Base-by-base conservation (phyloP, 2,888 invertebrate species). In the Coelogynopora nodosa region DNA sequence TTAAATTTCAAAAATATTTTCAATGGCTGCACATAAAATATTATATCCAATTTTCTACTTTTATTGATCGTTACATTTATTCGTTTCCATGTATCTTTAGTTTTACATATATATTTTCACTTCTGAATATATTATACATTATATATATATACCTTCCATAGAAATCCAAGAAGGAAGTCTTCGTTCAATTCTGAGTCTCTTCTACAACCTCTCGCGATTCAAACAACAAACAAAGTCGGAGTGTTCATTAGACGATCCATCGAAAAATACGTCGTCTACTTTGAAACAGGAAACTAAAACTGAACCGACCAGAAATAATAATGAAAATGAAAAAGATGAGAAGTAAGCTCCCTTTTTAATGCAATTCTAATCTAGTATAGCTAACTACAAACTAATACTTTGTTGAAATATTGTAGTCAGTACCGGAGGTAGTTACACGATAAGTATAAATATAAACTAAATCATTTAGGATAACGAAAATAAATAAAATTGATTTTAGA, bases 141-240 rank as follows among this genome's bases (percentile, higher is more conserved):
- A n/a, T n/a, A n/a, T n/a, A n/a, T n/a, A n/a, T n/a, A n/a, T n/a
- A n/a, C n/a, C n/a, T 26, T 88, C 89, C 89, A 31, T 90, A 93
- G 98, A 98, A 93, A 95, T 98, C 90, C 94, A 96, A 90, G 96
- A 97, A 91, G 98, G 98, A 67, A 96, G 97, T 92, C 93, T 97
- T 90, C 97, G 96, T 93, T 95, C 97, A 74, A 96, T 98, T 84
- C 93, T 98, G 87, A 96, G 97, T 67, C 93, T 98, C 87, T 97
- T 98, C 93, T 98, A 97, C 92, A 96, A 97, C 88, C 94, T 98
- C 86, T 97, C 97, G 85, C 94, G 97, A 88, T 96, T 95, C 93
- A 98, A 98, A 91, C 97, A 97, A 93, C 92, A 92, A 88, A 94
- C 95, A 87, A 97, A 97, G 23, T 10, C 18, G 23, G 74, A 49